Base-by-base conservation (phyloP, 2,113 vertebrate species). In the Salvelinus namaycush region DNA sequence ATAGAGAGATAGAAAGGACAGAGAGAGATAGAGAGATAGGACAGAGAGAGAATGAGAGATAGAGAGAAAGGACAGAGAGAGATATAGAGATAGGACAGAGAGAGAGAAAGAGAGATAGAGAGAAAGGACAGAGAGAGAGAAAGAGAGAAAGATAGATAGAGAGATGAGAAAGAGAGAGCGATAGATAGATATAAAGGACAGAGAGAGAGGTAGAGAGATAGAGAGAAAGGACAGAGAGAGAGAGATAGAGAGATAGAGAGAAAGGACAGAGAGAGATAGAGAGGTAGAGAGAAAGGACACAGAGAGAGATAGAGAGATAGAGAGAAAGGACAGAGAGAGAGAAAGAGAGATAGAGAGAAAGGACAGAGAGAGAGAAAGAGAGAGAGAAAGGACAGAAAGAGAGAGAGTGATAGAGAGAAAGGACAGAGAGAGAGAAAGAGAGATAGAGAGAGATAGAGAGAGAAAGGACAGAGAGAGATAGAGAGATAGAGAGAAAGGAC, bases 311-410 rank as follows among this genome's bases (percentile, higher is more conserved):
- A n/a, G n/a, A n/a, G n/a, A n/a, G n/a, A n/a, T n/a, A n/a, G n/a
- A n/a, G n/a, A 4, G 27, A 29, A 3, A 29, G 27, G 27, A 29
- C 29, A 66, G 13, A 29, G 39, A 44, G n/a, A n/a, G 16, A 69
- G 68, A 11, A 24, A n/a, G n/a, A 18, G 76, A 14, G 24, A 24
- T 24, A 24, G 24, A 24, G 24, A 24, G n/a, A 24, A 73, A 79
- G 66, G 78, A 78, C 70, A 51, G n/a, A n/a, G n/a, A 22, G 39
- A 62, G 24, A 69, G 70, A 54, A 57, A 13, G 3, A 72, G 18
- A 27, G 48, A 4, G n/a, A n/a, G n/a, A n/a, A n/a, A n/a, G n/a
- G 5, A 29, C 1, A 24, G 24, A 24, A 24, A 24, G 24, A 24
- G 24, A 24, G 24, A 24, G 24, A 1, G 1, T 1, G 24, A 24